Evolutionary conservation across 2,888 invertebrate genomes (phyloP).

Genomic region (Ramazzottius varieornatus): DNA sequence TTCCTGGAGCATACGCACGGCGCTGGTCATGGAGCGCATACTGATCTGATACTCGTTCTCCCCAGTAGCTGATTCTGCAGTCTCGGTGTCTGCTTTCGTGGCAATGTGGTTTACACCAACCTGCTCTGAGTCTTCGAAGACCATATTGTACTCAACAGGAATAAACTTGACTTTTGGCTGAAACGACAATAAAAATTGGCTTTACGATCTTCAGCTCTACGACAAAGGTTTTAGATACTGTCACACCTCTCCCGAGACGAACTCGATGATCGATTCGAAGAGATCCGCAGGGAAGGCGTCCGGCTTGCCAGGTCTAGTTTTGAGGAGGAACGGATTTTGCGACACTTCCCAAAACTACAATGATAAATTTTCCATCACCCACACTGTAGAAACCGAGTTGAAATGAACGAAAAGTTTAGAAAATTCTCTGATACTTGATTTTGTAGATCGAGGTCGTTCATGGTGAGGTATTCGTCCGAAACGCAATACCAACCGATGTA

Average conservation of each 20-base stretch:
- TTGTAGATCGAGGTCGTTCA: background rate
- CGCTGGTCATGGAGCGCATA: conserved; percentile 1
- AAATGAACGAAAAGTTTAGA: too few relatives aligned
- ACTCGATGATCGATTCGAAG: background rate
- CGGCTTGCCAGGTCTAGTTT: background rate
- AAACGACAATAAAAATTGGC: background rate
- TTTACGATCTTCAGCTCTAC: background rate
- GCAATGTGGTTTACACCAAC: background rate
- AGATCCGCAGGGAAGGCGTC: background rate
- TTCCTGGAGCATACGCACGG: background rate
- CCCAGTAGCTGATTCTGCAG: background rate
- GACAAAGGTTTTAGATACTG: background rate
- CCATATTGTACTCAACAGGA: background rate
- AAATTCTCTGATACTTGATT: background rate
- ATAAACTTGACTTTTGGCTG: background rate
- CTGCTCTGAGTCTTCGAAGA: background rate
- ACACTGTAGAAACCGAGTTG: too few relatives aligned
- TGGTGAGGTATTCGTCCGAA: background rate
- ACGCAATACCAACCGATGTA: background rate
- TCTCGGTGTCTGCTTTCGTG: background rate
- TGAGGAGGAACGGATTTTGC: background rate
- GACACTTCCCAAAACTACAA: conserved; percentile 1
- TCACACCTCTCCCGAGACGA: background rate
- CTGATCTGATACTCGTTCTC: conserved; percentile 2
- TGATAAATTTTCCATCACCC: background rate